A percentile compares a stretch with the other conserved stretches of the same genome.
phyloP scores from a whole-genome alignment of 2,113 vertebrate genomes.

The Dasyurus viverrinus region DNA sequence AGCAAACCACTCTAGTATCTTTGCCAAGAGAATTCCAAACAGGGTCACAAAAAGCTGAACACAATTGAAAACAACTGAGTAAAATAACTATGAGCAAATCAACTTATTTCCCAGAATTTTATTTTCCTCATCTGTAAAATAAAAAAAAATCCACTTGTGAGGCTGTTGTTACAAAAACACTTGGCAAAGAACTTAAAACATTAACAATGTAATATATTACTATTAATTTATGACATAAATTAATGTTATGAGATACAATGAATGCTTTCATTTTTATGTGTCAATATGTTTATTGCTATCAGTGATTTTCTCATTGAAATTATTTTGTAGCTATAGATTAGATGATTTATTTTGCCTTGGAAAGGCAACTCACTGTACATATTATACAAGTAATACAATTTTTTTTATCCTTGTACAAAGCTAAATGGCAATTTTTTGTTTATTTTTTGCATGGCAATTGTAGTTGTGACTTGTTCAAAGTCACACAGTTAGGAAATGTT shows the following conservation, averaged over 20 bases:
- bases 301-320: neutral
- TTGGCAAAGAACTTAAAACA: neutral
- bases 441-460: too few relatives aligned
- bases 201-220: neutral
- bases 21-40: too few relatives aligned
- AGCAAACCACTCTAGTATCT: too few relatives aligned
- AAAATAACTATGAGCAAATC: neutral
- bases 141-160: neutral
- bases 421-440: neutral
- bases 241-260: neutral
- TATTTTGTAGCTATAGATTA: neutral
- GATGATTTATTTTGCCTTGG: neutral
- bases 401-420: neutral
- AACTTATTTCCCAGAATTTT: neutral
- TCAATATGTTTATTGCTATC: neutral
- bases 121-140: neutral
- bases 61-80: neutral
- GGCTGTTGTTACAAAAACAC: neutral
- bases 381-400: neutral
- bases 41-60: too few relatives aligned
- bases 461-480: too few relatives aligned
- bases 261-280: neutral
- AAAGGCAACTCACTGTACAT: neutral
- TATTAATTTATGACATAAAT: neutral
- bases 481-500: too few relatives aligned